Evolutionary conservation across 1,140 invertebrate species (phyloP).

Genomic region (Drosophila nikananu): DNA sequence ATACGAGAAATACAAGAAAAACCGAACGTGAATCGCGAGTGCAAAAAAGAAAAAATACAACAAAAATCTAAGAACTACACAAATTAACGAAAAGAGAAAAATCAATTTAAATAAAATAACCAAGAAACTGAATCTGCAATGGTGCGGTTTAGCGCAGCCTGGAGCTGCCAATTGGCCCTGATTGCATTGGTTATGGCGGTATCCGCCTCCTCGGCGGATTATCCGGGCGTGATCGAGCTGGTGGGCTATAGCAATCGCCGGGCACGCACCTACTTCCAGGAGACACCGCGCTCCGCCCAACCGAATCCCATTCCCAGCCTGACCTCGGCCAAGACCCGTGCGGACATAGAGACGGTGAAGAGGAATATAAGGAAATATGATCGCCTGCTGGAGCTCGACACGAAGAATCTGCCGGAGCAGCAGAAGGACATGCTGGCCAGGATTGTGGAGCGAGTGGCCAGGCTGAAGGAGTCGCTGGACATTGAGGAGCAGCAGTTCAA

Average conservation of each 20-base stretch:
- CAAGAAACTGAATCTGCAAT: slow-evolving; percentile 47
- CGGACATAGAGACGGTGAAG: slow-evolving; percentile 82
- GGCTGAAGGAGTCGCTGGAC: slow-evolving; percentile 78
- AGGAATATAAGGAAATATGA: slow-evolving; percentile 84
- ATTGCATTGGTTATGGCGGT: slow-evolving; percentile 25
- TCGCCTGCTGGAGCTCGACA: slow-evolving; percentile 76
- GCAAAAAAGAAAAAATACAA: slow-evolving; percentile 29
- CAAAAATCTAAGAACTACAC: slow-evolving; percentile 14
- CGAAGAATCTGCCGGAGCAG: slow-evolving; percentile 80
- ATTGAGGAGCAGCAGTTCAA: slow-evolving; percentile 72
- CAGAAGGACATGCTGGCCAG: slow-evolving; percentile 84
- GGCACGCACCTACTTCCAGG: slow-evolving; percentile 78
- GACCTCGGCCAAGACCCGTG: slow-evolving; percentile 70
- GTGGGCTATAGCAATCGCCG: slow-evolving; percentile 81
- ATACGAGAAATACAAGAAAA: slow-evolving; percentile 46
- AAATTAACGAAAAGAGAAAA: slow-evolving; percentile 3
- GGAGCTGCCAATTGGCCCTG: slow-evolving; percentile 65
- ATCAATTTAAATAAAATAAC: slow-evolving; percentile 2
- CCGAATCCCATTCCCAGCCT: slow-evolving; percentile 40
- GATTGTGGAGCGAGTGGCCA: slow-evolving; percentile 82
- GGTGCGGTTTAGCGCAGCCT: slow-evolving; percentile 65
- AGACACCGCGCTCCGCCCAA: slow-evolving; percentile 27
- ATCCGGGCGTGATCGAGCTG: slow-evolving; percentile 82
- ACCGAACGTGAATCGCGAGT: slow-evolving; percentile 50
- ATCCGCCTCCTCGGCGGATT: slow-evolving; percentile 45